These are phyloP conservation scores for Argopecten irradians DNA, from an alignment of 1,140 invertebrate genomes.

Conservation along the genomic window DNA sequence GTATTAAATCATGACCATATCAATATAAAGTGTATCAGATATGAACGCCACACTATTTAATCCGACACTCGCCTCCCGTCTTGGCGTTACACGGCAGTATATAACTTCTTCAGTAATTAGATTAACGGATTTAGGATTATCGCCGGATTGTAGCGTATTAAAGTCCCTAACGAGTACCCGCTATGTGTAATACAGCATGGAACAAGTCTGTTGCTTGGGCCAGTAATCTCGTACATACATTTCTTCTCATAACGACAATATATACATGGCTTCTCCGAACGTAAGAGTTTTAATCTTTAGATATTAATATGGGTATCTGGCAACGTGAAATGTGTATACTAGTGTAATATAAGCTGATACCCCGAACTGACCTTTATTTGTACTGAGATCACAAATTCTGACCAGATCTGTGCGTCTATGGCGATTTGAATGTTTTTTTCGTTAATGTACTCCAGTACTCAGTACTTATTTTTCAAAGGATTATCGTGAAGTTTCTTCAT, in stretches of 20 bases:
- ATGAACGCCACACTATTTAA: background rate
- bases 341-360: background rate
- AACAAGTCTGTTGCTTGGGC: background rate
- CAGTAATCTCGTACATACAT: background rate
- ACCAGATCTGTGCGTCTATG: background rate
- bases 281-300: background rate
- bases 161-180: background rate
- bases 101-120: background rate
- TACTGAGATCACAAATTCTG: background rate
- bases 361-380: background rate
- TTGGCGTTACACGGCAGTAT: background rate
- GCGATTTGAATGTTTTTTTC: too few relatives aligned
- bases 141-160: background rate
- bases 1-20: background rate
- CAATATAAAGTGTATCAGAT: background rate
- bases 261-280: background rate
- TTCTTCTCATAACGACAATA: background rate
- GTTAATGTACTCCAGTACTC: too few relatives aligned
- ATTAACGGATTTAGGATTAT: background rate
- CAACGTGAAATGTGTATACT: background rate
- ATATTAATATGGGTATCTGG: background rate
- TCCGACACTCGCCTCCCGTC: background rate
- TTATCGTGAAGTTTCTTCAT: background rate
- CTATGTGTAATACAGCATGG: background rate
- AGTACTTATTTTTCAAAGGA: too few relatives aligned